Percentiles rank a stretch among this genome's conserved stretches.
Evolutionary conservation across 1,140 invertebrate species (phyloP).

Genomic region (Trachymyrmex septentrionalis): DNA sequence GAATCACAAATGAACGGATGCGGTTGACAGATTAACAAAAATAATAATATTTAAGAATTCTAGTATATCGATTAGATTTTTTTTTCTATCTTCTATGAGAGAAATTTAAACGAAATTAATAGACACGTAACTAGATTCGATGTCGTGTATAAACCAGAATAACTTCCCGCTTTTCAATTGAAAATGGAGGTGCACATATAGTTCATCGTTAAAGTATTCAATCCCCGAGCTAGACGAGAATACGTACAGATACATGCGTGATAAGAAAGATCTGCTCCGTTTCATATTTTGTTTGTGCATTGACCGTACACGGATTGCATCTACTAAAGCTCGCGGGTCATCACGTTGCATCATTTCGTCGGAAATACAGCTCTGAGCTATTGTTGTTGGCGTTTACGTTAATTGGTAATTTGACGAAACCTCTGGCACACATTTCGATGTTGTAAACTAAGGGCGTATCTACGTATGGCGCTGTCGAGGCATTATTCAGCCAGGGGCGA

Average conservation of each 20-base stretch:
- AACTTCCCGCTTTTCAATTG: not conserved
- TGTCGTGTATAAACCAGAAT: not conserved
- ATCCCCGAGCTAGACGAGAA: slow-evolving; percentile 17
- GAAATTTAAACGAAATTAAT: not conserved
- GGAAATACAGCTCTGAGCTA: slow-evolving; percentile 80
- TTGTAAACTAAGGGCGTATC: slow-evolving; percentile 52
- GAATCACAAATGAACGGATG: not conserved
- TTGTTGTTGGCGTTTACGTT: slow-evolving; percentile 80
- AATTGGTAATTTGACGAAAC: slow-evolving; percentile 81
- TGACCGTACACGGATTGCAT: slow-evolving; percentile 4
- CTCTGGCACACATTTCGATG: slow-evolving; percentile 70
- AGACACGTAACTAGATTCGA: not conserved
- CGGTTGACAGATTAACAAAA: not conserved
- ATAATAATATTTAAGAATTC: not conserved
- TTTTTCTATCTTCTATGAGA: not conserved
- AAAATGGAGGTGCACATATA: too few relatives aligned
- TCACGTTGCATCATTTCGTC: slow-evolving; percentile 62
- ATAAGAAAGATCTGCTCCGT: slow-evolving; percentile 59
- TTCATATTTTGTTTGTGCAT: slow-evolving; percentile 53
- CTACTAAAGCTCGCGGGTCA: slow-evolving; percentile 55
- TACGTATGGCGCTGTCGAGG: slow-evolving; percentile 18
- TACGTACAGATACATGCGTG: not conserved
- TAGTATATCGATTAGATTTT: not conserved
- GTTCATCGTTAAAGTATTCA: slow-evolving; percentile 34
- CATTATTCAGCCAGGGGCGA: slow-evolving; percentile 44